Conservation (phyloP, 2,797 vertebrate species). For the Anguilla pacifica region DNA sequence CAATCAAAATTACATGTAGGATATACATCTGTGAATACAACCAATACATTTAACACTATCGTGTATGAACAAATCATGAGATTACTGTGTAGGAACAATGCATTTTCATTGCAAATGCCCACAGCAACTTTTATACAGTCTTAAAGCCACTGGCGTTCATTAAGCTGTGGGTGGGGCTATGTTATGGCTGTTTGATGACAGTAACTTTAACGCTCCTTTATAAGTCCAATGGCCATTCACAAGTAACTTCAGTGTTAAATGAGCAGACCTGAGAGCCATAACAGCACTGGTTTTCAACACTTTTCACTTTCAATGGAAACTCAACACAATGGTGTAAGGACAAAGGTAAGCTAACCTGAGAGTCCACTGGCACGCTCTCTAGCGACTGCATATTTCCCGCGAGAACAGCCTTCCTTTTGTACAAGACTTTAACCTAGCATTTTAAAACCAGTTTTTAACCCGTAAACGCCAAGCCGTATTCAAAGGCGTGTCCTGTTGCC, state of each 20-base stretch:
- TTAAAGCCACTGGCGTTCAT: not conserved
- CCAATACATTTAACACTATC: not conserved
- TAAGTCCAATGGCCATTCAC: not conserved
- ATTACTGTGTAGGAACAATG: not conserved
- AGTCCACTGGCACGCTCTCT: not conserved
- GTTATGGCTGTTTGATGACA: conserved; percentile 4
- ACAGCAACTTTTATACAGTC: not conserved
- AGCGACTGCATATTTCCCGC: not conserved
- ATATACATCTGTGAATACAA: not conserved
- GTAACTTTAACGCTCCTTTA: not conserved
- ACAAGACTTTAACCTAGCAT: no score
- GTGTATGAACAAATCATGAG: not conserved
- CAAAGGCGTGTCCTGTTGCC: not conserved
- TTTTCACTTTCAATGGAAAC: conserved; percentile 1
- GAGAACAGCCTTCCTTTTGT: not conserved
- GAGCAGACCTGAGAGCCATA: not conserved
- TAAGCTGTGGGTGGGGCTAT: not conserved
- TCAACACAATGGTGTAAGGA: not conserved
- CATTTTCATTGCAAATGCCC: not conserved
- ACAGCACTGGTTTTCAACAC: not conserved
- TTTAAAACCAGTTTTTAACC: not conserved
- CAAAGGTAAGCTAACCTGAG: not conserved
- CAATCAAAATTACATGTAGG: not conserved
- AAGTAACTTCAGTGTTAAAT: not conserved
- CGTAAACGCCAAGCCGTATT: not conserved